phyloP scores from a whole-genome alignment of 2,888 invertebrate genomes.

The Meganola albula region DNA sequence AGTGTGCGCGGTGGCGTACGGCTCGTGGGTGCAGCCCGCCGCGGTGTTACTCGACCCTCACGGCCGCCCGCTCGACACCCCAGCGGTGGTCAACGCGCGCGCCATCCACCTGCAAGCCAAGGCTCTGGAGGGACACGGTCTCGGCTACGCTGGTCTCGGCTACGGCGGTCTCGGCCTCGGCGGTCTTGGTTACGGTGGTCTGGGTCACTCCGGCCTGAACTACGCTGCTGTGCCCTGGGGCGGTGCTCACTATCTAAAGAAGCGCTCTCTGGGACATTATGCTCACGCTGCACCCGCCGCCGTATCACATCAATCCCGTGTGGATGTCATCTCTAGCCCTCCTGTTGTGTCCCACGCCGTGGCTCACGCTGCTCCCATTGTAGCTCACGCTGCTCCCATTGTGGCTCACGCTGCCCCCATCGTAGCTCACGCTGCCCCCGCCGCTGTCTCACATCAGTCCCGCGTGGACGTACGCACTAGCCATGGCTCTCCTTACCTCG shows the following conservation, averaged over 20 bases:
- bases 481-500: constrained; percentile 36
- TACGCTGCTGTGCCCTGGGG: background rate
- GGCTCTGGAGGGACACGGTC: constrained; percentile 56
- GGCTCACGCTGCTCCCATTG: constrained; percentile 40
- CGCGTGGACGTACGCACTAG: constrained; percentile 45
- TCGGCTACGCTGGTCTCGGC: constrained; percentile 36
- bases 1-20: constrained; percentile 77
- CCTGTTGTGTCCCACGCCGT: constrained; percentile 35
- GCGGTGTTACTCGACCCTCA: constrained; percentile 67
- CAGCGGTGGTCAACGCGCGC: constrained; percentile 68
- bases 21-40: constrained; percentile 66
- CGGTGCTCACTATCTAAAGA: constrained; percentile 48
- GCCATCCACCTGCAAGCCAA: constrained; percentile 70
- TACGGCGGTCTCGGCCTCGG: constrained; percentile 29
- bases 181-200: constrained; percentile 29
- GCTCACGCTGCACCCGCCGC: constrained; percentile 52
- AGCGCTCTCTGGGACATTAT: constrained; percentile 45
- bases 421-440: constrained; percentile 28
- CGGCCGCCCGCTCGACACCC: constrained; percentile 70
- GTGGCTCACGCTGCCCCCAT: constrained; percentile 20
- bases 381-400: constrained; percentile 21
- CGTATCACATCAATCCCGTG: constrained; percentile 68
- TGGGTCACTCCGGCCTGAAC: constrained; percentile 38
- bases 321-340: constrained; percentile 31
- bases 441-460: constrained; percentile 46